Conservation (phyloP, 2,113 vertebrate genomes). For the Mus spicilegus region DNA sequence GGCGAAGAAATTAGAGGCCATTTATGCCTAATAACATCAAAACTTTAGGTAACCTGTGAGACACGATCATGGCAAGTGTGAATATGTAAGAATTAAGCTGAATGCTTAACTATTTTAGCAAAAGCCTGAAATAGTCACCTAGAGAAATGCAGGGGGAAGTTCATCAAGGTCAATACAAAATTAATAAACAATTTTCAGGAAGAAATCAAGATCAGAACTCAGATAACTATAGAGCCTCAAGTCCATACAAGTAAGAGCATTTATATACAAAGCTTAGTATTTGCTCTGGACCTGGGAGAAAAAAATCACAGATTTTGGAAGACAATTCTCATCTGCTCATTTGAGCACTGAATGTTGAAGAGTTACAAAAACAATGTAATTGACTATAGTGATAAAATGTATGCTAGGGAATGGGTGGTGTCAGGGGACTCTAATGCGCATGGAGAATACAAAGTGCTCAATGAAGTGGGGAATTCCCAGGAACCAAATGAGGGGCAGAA, state of each 20-base stretch:
- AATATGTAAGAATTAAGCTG: neutral
- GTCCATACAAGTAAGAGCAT: neutral
- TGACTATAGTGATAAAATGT: neutral
- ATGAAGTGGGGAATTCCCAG: neutral
- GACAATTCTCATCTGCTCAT: neutral
- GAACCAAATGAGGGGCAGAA: neutral
- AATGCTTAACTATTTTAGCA: neutral
- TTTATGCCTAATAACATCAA: neutral
- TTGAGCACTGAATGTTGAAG: neutral
- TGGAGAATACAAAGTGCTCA: neutral
- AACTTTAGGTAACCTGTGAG: neutral
- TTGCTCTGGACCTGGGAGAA: neutral
- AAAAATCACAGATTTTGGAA: neutral
- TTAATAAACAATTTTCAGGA: conserved; percentile 28
- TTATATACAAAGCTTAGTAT: neutral
- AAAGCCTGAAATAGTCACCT: conserved; percentile 5
- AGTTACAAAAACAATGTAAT: neutral
- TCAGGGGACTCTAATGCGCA: neutral
- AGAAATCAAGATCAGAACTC: neutral
- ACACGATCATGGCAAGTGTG: neutral
- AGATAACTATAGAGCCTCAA: neutral
- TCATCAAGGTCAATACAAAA: conserved; percentile 41
- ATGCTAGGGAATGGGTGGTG: neutral
- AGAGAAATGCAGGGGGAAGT: neutral
- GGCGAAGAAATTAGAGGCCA: neutral